Percentiles rank a stretch among this genome's conserved stretches.
phyloP scores from a whole-genome alignment of 2,113 vertebrate genomes.

The Sinocyclocheilus maitianheensis region DNA sequence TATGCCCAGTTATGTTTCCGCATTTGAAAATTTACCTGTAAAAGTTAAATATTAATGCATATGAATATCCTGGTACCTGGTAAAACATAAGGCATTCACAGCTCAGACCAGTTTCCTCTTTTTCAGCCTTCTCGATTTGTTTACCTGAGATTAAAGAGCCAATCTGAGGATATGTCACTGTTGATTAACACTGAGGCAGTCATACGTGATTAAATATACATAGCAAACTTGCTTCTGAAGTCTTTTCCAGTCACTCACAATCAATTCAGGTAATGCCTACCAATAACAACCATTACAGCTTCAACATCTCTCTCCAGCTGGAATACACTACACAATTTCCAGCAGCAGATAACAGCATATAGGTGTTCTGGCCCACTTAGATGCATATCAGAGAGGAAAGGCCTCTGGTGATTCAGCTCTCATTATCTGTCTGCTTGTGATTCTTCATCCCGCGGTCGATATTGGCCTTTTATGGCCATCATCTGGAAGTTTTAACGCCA shows the following conservation, averaged over 20 bases:
- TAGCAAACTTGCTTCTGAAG: constrained; percentile 12
- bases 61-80: neutral
- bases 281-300: constrained; percentile 15
- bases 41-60: neutral
- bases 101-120: neutral
- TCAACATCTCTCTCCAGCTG: constrained; percentile 10
- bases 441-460: constrained; percentile 31
- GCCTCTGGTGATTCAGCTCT: constrained; percentile 42
- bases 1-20: neutral
- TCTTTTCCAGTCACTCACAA: constrained; percentile 43
- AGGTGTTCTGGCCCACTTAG: constrained; percentile 35
- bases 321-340: constrained; percentile 32
- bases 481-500: constrained; percentile 28
- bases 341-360: constrained; percentile 38
- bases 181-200: neutral
- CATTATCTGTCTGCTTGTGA: constrained; percentile 35
- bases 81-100: neutral
- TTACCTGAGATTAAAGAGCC: constrained; percentile 30
- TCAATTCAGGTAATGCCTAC: constrained; percentile 33
- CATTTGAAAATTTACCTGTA: neutral
- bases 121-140: neutral
- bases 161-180: neutral
- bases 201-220: neutral
- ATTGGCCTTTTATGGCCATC: constrained; percentile 48
- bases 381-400: constrained; percentile 29